These are phyloP conservation scores for Anoplopoma fimbria DNA, from an alignment of 2,113 vertebrate genomes.

Conservation along the genomic window DNA sequence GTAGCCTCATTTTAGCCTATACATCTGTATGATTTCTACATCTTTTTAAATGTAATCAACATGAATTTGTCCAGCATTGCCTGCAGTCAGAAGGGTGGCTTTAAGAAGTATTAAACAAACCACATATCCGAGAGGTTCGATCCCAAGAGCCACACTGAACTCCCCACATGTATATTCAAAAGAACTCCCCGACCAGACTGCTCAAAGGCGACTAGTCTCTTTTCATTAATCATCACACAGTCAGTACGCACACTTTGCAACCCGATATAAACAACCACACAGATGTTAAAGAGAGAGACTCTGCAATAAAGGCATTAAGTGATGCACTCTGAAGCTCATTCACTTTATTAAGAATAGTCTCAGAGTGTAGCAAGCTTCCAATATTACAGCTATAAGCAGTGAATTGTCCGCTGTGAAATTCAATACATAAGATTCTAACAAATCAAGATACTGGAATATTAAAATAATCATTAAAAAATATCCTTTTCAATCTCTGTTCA, in stretches of 20 bases:
- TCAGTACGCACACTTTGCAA: background rate
- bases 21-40: background rate
- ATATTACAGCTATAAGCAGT: background rate
- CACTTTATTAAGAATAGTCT: background rate
- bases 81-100: background rate
- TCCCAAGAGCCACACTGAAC: background rate
- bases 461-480: background rate
- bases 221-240: background rate
- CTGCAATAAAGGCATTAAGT: slow-evolving; percentile 6
- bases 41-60: background rate
- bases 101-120: background rate
- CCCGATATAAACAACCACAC: background rate
- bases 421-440: slow-evolving; percentile 15
- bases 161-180: background rate
- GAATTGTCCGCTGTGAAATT: slow-evolving; percentile 29
- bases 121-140: background rate
- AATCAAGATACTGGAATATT: background rate
- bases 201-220: background rate
- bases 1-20: background rate
- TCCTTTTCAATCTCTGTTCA: background rate
- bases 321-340: background rate
- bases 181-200: too few species aligned
- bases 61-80: background rate
- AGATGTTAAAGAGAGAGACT: background rate
- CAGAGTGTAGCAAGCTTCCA: background rate